phyloP scores from a whole-genome alignment of 2,888 invertebrate species.

The Tinea semifulvella region DNA sequence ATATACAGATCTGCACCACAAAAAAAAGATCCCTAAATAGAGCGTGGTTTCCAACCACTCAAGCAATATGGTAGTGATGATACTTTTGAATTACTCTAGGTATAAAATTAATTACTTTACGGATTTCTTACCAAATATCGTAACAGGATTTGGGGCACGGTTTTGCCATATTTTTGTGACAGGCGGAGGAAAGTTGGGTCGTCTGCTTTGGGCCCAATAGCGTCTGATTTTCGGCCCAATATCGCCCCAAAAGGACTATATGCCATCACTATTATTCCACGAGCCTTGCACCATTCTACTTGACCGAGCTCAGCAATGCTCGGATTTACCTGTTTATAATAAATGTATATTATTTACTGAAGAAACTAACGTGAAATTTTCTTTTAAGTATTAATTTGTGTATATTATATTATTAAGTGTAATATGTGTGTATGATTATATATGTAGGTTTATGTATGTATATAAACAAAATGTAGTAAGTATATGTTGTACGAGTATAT shows the following conservation, averaged over 20 bases:
- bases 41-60: too few relatives aligned
- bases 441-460: too few relatives aligned
- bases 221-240: slow-evolving; percentile 38
- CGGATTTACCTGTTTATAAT: slow-evolving; percentile 71
- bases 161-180: slow-evolving; percentile 70
- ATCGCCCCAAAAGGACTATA: slow-evolving; percentile 77
- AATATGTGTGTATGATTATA: too few relatives aligned
- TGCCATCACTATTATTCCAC: slow-evolving; percentile 72
- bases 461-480: too few relatives aligned
- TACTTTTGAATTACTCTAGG: too few relatives aligned
- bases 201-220: slow-evolving; percentile 56
- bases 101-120: slow-evolving; percentile 8
- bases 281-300: slow-evolving; percentile 73
- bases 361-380: too few relatives aligned
- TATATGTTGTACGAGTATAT: too few relatives aligned
- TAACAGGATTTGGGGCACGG: slow-evolving; percentile 70
- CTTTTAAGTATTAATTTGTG: too few relatives aligned
- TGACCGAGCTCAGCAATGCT: slow-evolving; percentile 76
- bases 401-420: too few relatives aligned
- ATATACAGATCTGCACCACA: too few relatives aligned
- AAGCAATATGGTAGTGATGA: too few relatives aligned
- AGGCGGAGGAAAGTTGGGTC: slow-evolving; percentile 60
- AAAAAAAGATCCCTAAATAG: too few relatives aligned
- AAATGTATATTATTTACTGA: neutral
- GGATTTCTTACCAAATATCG: slow-evolving; percentile 68